Conservation (phyloP, 2,888 invertebrate genomes). For the Andrena flavipes region DNA sequence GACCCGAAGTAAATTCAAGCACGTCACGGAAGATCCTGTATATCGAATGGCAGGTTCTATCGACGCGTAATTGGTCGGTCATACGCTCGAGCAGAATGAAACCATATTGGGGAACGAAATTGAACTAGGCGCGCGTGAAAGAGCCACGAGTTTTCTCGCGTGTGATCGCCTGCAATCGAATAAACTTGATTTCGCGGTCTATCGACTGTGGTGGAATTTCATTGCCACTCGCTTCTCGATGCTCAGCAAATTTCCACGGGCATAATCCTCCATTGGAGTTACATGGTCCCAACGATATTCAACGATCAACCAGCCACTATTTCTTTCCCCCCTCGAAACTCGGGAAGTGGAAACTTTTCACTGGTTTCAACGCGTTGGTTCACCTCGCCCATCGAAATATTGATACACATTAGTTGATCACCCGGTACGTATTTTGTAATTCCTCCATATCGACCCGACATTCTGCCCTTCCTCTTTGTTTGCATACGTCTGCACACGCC, state of each 20-base stretch:
- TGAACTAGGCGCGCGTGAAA: background rate
- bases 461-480: constrained; percentile 20
- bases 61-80: background rate
- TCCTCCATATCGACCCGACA: constrained; percentile 31
- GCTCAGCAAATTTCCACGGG: background rate
- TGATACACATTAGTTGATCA: background rate
- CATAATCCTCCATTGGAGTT: background rate
- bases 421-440: constrained; percentile 21
- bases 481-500: constrained; percentile 31
- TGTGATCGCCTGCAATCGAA: background rate
- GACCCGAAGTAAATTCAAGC: background rate
- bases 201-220: background rate
- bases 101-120: background rate
- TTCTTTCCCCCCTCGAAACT: too few relatives aligned
- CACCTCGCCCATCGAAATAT: background rate
- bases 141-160: background rate
- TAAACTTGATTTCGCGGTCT: background rate
- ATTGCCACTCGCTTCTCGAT: background rate
- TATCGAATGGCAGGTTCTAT: background rate
- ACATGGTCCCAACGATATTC: background rate
- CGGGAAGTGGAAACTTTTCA: too few relatives aligned
- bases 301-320: too few relatives aligned
- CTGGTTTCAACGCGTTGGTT: too few relatives aligned
- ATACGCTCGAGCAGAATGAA: background rate
- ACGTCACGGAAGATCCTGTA: background rate